Evolutionary conservation across 2,113 vertebrate genomes (phyloP).

Genomic region (Strigops habroptila): DNA sequence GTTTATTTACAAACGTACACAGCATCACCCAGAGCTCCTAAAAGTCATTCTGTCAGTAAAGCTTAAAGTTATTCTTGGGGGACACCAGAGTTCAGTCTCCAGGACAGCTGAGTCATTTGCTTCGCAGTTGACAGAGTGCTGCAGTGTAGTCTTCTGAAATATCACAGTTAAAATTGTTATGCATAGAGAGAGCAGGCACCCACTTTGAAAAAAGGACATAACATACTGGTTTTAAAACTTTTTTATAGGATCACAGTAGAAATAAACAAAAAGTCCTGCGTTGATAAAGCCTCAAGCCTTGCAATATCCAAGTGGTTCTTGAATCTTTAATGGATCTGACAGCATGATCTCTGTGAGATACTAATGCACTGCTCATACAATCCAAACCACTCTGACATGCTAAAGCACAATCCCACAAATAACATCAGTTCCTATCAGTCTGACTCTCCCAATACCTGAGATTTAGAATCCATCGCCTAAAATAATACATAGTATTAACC

Average conservation of each 20-base stretch:
- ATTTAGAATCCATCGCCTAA: not conserved
- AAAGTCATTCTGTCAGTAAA: not conserved
- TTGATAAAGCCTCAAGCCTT: not conserved
- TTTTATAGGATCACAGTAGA: not conserved
- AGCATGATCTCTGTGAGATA: not conserved
- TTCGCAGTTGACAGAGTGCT: not conserved
- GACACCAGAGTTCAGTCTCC: not conserved
- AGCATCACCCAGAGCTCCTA: not conserved
- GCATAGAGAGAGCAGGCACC: not conserved
- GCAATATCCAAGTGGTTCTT: not conserved
- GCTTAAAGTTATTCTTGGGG: not conserved
- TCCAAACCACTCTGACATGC: not conserved
- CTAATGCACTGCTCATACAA: not conserved
- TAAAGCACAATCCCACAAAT: not conserved
- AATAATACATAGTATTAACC: not conserved
- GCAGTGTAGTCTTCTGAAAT: not conserved
- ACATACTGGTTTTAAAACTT: not conserved
- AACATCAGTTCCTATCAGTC: not conserved
- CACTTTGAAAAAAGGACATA: not conserved
- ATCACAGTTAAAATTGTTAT: not conserved
- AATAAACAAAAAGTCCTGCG: not conserved
- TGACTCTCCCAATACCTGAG: not conserved
- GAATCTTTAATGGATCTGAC: not conserved
- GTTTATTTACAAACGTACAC: not conserved
- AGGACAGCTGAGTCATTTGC: constrained; percentile 11